A percentile compares a stretch with the other conserved stretches of the same genome.
phyloP scores from a whole-genome alignment of 1,140 invertebrate species.

The Ephestia elutella region DNA sequence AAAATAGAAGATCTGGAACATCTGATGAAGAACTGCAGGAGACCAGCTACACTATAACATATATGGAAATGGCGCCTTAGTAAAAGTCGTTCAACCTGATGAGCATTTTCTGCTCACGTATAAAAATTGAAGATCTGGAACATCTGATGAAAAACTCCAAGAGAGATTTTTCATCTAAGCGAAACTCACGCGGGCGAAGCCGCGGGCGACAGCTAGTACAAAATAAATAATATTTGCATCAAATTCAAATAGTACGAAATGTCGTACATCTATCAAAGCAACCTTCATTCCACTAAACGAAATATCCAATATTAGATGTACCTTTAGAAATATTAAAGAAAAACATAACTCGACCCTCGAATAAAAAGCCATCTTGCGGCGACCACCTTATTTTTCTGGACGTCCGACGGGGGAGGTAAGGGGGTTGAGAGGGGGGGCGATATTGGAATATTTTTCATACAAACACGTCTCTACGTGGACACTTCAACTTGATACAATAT shows the following conservation, averaged over 20 bases:
- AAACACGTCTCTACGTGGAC: constrained; percentile 70
- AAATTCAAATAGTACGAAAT: background rate
- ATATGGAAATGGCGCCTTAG: too few relatives aligned
- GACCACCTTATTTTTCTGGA: constrained; percentile 39
- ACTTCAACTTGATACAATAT: constrained; percentile 67
- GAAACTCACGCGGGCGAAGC: too few relatives aligned
- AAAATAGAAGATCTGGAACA: too few relatives aligned
- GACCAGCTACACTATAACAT: too few relatives aligned
- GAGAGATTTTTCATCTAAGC: too few relatives aligned
- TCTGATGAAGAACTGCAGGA: too few relatives aligned
- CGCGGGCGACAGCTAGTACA: too few relatives aligned
- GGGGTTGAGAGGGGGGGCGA: constrained; percentile 31
- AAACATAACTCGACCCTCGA: constrained; percentile 41
- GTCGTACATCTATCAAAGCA: background rate
- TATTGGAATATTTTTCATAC: constrained; percentile 68
- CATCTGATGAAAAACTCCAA: too few relatives aligned
- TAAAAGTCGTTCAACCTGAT: too few relatives aligned
- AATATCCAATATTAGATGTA: constrained; percentile 2
- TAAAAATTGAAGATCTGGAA: too few relatives aligned
- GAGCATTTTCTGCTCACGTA: too few relatives aligned
- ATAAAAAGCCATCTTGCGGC: constrained; percentile 30
- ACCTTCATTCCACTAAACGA: background rate
- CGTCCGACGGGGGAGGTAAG: constrained; percentile 16
- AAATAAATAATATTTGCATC: too few relatives aligned
- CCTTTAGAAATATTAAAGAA: constrained; percentile 17